Conservation (phyloP, 53 echinoderm and acorn worm species). For the Echinometra lucunter region DNA sequence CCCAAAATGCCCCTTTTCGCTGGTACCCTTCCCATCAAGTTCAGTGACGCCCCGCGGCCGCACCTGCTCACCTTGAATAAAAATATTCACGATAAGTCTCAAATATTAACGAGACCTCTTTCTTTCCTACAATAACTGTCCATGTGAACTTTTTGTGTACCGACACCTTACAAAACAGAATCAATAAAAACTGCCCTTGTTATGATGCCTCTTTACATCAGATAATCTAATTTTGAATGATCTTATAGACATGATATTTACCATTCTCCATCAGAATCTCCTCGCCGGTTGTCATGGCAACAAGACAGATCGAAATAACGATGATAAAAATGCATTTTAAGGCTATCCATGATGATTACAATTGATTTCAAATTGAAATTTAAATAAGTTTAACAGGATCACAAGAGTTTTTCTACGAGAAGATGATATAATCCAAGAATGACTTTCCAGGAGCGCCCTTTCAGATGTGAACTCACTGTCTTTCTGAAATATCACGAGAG, state of each 20-base stretch:
- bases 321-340: neutral
- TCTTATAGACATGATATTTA: neutral
- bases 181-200: neutral
- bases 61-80: too few relatives aligned
- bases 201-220: too few relatives aligned
- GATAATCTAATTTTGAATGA: too few relatives aligned
- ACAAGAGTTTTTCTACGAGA: neutral
- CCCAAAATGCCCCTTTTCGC: too few relatives aligned
- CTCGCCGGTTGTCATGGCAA: constrained; percentile 20
- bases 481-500: neutral
- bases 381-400: neutral
- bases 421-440: neutral
- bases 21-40: too few relatives aligned
- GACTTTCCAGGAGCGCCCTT: neutral
- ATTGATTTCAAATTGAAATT: neutral
- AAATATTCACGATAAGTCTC: neutral
- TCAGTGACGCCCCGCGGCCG: too few relatives aligned
- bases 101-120: neutral
- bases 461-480: neutral
- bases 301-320: neutral
- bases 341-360: neutral
- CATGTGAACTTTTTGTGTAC: neutral
- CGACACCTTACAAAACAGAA: neutral
- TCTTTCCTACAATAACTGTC: neutral
- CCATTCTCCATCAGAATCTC: constrained; percentile 48